Evolutionary conservation across 2,797 vertebrate genomes (phyloP), one percentile per base, ranked within the genome.

Genomic region (Halcyon leucocephala): DNA sequence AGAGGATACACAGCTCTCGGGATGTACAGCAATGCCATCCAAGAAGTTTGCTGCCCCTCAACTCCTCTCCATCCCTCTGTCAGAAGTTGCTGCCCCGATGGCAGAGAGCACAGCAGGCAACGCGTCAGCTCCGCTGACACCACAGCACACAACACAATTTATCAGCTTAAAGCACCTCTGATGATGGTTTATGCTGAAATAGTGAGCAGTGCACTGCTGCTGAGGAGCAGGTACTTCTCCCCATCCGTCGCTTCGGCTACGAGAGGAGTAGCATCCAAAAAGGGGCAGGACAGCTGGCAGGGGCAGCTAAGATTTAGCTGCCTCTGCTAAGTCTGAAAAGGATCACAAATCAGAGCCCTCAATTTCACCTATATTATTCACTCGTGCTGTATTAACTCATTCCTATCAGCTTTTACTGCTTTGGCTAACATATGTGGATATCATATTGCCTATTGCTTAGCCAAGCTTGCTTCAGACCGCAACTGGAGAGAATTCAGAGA

Each of bases 371-470:
- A 65, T 70, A 44, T 86, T 82, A 82, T 86, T 87, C 88, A 72
- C 58, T 89, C 62, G 70, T 0, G 8, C 52, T 82, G 18, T 79
- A 90, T 95, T 93, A 97, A 96, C 55, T 92, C 80, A 20, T 90
- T 95, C 80, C 92, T 90, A 70, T 60, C 28, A 18, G 60, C 31
- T 95, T 97, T 95, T 92, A 94, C 88, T 89, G 58, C 77, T 89
- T 95, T 79, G 83, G 77, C 70, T 93, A 93, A 76, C 14, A 15
- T 31, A 42, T 4, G 26, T 66, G 54, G 51, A 6, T 95, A 90
- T 95, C 86, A 44, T 29, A 72, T 92, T 88, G 80, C 94, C 76
- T 83, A 19, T 14, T 66, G 20, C 73, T 84, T 82, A 86, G 81
- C 66, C 62, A 86, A 82, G 35, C 46, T 72, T 79, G 54, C 69